Percentiles rank a stretch among this genome's conserved stretches.
These are phyloP conservation scores for Caloenas nicobarica DNA, from an alignment of 2,113 vertebrate species.

Conservation along the genomic window DNA sequence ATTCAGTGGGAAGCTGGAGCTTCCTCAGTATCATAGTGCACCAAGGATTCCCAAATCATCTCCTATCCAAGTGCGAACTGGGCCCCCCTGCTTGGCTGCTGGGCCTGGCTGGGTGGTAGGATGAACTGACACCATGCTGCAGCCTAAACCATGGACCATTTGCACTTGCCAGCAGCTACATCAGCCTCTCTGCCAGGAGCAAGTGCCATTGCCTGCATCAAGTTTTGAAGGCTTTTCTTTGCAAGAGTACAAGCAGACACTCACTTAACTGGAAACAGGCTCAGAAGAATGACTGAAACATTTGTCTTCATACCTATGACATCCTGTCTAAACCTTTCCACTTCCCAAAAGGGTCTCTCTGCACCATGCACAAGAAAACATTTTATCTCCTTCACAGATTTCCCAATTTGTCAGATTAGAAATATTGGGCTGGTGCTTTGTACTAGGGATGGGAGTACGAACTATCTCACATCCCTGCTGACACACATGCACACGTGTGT, in stretches of 20 bases:
- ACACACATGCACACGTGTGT: rapidly evolving
- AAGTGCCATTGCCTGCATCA: neutral
- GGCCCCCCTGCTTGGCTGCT: neutral
- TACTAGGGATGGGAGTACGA: neutral
- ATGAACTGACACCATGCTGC: neutral
- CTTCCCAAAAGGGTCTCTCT: neutral
- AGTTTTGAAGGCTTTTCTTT: neutral
- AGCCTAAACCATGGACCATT: neutral
- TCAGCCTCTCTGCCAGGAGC: neutral
- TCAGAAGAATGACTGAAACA: neutral
- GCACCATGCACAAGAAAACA: neutral
- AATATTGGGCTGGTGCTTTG: neutral
- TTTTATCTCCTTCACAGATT: neutral
- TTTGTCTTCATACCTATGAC: neutral
- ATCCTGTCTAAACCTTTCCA: neutral
- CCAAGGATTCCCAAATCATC: neutral
- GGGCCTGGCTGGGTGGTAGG: neutral
- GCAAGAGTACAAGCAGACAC: neutral
- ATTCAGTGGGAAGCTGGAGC: neutral
- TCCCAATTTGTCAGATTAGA: neutral
- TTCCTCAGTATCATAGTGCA: neutral
- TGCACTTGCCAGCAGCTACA: neutral
- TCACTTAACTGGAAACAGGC: neutral
- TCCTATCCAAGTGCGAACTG: neutral
- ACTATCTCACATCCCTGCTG: neutral